phyloP scores from a whole-genome alignment of 2,888 invertebrate genomes.

The Aphodius granarius region DNA sequence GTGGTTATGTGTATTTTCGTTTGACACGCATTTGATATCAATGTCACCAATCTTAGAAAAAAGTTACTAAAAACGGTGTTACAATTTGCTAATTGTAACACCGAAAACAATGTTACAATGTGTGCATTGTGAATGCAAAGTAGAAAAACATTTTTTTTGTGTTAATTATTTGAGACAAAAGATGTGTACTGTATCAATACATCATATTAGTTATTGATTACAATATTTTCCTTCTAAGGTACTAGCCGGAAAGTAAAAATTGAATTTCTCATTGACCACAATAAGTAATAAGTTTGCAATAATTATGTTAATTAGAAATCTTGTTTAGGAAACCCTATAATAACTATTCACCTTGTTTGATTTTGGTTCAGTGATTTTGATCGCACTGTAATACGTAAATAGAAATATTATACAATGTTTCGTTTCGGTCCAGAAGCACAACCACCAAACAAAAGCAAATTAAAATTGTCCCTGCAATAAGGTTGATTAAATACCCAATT shows the following conservation, averaged over 20 bases:
- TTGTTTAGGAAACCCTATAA: neutral
- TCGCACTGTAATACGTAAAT: neutral
- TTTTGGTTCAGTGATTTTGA: neutral
- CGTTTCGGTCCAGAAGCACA: neutral
- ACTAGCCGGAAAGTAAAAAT: neutral
- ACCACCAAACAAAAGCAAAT: neutral
- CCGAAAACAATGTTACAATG: no score
- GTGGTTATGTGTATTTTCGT: no score
- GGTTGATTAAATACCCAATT: neutral
- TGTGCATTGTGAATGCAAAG: no score
- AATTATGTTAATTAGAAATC: neutral
- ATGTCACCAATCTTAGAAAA: no score
- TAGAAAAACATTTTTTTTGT: no score
- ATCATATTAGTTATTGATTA: no score
- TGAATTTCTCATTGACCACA: neutral
- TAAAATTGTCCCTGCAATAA: neutral
- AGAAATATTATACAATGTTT: neutral
- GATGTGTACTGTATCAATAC: no score
- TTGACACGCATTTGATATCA: no score
- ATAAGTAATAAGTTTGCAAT: neutral
- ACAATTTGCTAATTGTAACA: no score
- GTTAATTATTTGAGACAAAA: no score
- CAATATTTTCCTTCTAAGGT: no score
- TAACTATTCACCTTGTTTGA: neutral
- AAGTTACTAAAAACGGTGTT: no score